These are phyloP conservation scores for Molorchus minor DNA, from an alignment of 2,888 invertebrate genomes.

Conservation along the genomic window DNA sequence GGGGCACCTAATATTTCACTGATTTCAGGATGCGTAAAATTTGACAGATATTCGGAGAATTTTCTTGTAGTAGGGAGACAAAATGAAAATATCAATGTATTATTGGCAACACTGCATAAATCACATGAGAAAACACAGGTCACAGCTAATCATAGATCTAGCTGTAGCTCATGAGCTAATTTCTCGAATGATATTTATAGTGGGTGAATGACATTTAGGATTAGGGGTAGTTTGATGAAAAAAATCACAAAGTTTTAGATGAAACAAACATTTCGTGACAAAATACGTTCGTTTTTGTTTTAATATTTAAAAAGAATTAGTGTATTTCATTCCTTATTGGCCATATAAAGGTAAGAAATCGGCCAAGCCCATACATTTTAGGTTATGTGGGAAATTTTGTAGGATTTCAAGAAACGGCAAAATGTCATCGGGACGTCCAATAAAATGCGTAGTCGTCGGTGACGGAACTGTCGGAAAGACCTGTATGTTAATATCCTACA, in stretches of 20 bases:
- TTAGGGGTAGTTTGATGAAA: conserved; percentile 13
- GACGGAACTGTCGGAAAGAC: conserved; percentile 95
- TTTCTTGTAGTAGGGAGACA: too few species aligned
- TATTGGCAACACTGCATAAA: too few species aligned
- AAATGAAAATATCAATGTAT: too few species aligned
- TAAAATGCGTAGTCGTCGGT: conserved; percentile 92
- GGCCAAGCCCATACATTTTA: conserved; percentile 20
- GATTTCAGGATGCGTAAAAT: too few species aligned
- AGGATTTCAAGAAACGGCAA: conserved; percentile 34
- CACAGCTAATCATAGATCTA: too few species aligned
- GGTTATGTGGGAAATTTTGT: conserved; percentile 27
- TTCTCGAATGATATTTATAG: conserved; percentile 20
- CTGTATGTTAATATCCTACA: conserved; percentile 93
- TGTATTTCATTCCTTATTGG: not conserved
- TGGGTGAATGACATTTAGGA: conserved; percentile 12
- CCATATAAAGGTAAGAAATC: conserved; percentile 22
- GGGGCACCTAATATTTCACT: too few species aligned
- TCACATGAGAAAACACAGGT: too few species aligned
- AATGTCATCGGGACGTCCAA: conserved; percentile 93
- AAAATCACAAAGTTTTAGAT: conserved; percentile 16
- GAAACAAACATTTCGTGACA: conserved; percentile 9
- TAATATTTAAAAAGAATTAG: conserved; percentile 8
- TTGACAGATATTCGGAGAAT: too few species aligned
- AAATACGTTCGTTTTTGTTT: conserved; percentile 8
- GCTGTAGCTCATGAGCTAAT: too few species aligned